Conservation (phyloP, 2,797 vertebrate species). For the Poecilia gillii region DNA sequence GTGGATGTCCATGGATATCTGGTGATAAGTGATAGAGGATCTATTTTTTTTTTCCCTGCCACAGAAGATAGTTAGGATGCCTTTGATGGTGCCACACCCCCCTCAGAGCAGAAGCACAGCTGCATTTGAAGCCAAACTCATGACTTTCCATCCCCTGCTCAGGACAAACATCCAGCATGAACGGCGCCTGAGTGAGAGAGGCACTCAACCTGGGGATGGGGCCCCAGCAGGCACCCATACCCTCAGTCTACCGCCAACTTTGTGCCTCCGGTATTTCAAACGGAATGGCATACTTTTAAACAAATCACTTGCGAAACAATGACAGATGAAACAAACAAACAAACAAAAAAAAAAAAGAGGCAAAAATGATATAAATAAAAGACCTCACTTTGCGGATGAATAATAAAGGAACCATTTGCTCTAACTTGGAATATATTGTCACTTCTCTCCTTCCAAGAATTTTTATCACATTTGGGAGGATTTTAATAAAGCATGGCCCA, state of each 20-base stretch:
- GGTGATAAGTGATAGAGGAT: constrained; percentile 55
- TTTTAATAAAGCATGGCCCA: constrained; percentile 52
- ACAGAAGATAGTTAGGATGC: constrained; percentile 39
- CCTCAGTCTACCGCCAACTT: background rate
- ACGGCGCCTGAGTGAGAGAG: background rate
- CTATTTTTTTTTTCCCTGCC: constrained; percentile 10
- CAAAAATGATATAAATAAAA: constrained; percentile 21
- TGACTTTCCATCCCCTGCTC: background rate
- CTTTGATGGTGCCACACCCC: constrained; percentile 53
- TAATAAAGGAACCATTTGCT: constrained; percentile 26
- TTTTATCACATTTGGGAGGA: constrained; percentile 28
- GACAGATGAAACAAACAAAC: constrained; percentile 1
- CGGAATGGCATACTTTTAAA: constrained; percentile 11
- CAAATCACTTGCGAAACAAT: constrained; percentile 6
- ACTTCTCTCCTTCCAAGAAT: constrained; percentile 7
- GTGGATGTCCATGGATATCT: constrained; percentile 48
- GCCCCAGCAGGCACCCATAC: background rate
- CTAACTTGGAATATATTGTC: constrained; percentile 20
- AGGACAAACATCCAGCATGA: background rate
- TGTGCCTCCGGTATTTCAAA: background rate
- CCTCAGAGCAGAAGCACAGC: constrained; percentile 61
- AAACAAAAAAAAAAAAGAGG: constrained; percentile 1
- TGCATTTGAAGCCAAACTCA: constrained; percentile 64
- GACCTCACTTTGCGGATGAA: constrained; percentile 13
- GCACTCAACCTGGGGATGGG: background rate